These are phyloP conservation scores for Sitodiplosis mosellana DNA, from an alignment of 1,140 invertebrate species.

Conservation along the genomic window DNA sequence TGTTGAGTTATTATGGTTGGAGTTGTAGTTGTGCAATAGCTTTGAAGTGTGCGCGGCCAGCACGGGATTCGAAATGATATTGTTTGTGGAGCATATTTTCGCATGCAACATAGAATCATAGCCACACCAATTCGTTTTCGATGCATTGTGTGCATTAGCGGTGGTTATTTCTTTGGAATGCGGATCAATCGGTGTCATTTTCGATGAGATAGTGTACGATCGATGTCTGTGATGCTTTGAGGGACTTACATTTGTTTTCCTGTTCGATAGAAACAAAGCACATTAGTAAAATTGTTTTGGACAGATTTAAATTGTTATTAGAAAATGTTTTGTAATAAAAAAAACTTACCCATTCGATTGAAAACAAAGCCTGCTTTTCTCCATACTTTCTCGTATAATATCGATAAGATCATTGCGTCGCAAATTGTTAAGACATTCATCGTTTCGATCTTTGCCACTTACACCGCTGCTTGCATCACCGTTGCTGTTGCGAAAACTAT, in stretches of 20 bases:
- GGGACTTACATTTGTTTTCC: constrained; percentile 22
- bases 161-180: constrained; percentile 7
- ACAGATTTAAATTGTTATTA: not conserved
- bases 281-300: not conserved
- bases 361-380: constrained; percentile 73
- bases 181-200: constrained; percentile 23
- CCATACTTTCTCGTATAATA: constrained; percentile 79
- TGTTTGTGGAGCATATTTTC: constrained; percentile 25
- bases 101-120: constrained; percentile 39
- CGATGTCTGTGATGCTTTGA: constrained; percentile 19
- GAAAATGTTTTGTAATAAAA: not conserved
- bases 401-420: constrained; percentile 66
- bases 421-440: constrained; percentile 35
- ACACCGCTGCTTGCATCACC: not conserved
- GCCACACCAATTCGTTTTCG: constrained; percentile 34
- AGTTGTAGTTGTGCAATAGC: not conserved
- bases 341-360: constrained; percentile 46
- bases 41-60: not conserved
- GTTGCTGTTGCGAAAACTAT: constrained; percentile 6
- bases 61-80: too few species aligned
- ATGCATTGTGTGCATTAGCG: constrained; percentile 28
- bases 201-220: constrained; percentile 21
- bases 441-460: constrained; percentile 3
- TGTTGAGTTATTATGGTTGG: not conserved
- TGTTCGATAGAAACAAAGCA: constrained; percentile 11